Conservation (phyloP, 2,888 invertebrate genomes). For the Drosophila pseudotakahashii region DNA sequence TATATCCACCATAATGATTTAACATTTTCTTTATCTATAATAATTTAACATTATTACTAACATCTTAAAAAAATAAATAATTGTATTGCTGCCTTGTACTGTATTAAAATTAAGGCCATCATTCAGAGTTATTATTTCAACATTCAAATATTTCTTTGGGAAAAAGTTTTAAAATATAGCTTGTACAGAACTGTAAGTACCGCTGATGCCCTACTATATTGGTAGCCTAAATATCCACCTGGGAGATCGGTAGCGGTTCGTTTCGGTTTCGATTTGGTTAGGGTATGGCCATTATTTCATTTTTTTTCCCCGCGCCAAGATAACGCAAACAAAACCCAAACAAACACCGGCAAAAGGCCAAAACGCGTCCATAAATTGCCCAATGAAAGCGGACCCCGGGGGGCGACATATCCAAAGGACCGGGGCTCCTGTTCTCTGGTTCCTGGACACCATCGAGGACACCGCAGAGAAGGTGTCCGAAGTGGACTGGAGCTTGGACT, state of each 20-base stretch:
- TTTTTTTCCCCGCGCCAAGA: constrained; percentile 57
- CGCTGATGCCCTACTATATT: neutral
- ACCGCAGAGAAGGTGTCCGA: neutral
- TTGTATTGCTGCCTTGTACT: too few species aligned
- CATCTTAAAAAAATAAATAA: too few species aligned
- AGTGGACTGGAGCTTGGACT: neutral
- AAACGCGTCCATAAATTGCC: constrained; percentile 68
- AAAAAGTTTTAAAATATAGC: neutral
- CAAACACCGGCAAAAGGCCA: constrained; percentile 66
- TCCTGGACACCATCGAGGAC: neutral
- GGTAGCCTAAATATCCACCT: constrained; percentile 12
- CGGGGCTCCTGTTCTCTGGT: neutral
- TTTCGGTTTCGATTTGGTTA: neutral
- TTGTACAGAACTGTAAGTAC: neutral
- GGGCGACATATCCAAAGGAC: constrained; percentile 18
- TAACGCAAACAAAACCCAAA: constrained; percentile 50
- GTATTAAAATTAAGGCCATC: too few species aligned
- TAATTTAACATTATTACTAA: too few species aligned
- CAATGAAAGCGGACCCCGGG: constrained; percentile 53
- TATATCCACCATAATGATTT: too few species aligned
- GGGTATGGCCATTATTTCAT: constrained; percentile 54
- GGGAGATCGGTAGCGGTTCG: constrained; percentile 14
- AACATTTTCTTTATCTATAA: too few species aligned
- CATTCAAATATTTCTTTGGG: neutral
- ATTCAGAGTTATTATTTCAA: too few species aligned